These are phyloP conservation scores for Macrochelys suwanniensis DNA, from an alignment of 2,797 vertebrate species.

Conservation along the genomic window DNA sequence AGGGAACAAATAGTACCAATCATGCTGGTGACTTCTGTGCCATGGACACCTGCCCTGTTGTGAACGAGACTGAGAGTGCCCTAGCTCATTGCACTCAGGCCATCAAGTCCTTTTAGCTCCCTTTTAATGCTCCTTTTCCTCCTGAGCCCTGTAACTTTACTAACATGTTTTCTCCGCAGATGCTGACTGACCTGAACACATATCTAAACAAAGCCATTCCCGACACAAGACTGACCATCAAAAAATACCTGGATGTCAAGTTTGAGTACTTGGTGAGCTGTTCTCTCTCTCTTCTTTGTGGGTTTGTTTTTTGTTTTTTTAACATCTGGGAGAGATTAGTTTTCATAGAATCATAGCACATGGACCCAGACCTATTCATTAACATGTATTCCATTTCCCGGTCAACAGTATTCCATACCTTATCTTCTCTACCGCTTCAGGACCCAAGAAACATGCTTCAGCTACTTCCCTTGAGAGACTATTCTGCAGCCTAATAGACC, in stretches of 20 bases:
- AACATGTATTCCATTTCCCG: neutral
- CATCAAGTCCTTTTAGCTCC: neutral
- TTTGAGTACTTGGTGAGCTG: conserved; percentile 96
- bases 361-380: neutral
- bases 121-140: neutral
- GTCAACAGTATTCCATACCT: neutral
- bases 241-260: conserved; percentile 98
- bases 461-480: neutral
- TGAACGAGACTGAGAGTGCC: neutral
- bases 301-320: neutral
- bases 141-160: neutral
- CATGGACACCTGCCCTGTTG: neutral
- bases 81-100: neutral
- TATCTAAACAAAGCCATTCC: conserved; percentile 99
- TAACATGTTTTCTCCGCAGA: conserved; percentile 82
- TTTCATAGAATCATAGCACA: neutral
- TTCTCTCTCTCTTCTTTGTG: neutral
- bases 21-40: neutral
- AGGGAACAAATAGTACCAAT: neutral
- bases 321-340: neutral
- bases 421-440: neutral
- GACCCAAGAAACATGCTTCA: neutral
- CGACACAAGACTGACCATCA: conserved; percentile 98
- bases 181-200: conserved; percentile 98
- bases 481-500: neutral